A percentile compares a stretch with the other conserved stretches of the same genome.
Conservation (phyloP, 2,888 invertebrate species). For the Microdon myrmicae region DNA sequence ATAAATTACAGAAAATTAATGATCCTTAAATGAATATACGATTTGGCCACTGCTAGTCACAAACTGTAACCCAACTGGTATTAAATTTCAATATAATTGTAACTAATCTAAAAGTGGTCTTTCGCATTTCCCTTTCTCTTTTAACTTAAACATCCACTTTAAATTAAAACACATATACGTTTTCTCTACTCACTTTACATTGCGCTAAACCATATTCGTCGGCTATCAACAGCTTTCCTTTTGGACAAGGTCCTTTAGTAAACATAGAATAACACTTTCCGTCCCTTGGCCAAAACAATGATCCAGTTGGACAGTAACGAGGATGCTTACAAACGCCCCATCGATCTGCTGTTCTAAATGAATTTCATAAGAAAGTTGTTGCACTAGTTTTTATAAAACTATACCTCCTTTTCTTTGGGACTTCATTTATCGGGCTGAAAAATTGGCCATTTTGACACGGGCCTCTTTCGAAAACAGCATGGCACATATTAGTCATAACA, state of each 20-base stretch:
- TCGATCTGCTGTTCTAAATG: conserved; percentile 70
- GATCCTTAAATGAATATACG: too few species aligned
- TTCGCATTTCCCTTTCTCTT: too few species aligned
- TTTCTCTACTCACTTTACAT: conserved; percentile 74
- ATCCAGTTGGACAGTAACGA: conserved; percentile 72
- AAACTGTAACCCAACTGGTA: too few species aligned
- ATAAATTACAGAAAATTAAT: too few species aligned
- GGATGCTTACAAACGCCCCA: conserved; percentile 80
- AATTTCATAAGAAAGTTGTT: conserved; percentile 47
- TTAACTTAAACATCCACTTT: neutral
- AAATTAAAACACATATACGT: conserved; percentile 2
- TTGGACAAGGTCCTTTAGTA: conserved; percentile 80
- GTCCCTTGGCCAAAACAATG: conserved; percentile 82
- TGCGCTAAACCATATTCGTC: conserved; percentile 73
- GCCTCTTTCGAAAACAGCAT: conserved; percentile 78
- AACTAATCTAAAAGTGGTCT: too few species aligned
- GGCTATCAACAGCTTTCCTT: conserved; percentile 75
- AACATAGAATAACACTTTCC: conserved; percentile 78
- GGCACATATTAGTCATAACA: conserved; percentile 75
- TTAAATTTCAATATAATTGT: too few species aligned
- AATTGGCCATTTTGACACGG: conserved; percentile 80
- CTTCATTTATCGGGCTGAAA: conserved; percentile 75
- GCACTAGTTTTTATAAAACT: neutral
- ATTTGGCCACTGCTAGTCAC: too few species aligned
- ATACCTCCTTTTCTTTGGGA: conserved; percentile 54